Percentiles rank a stretch among this genome's conserved stretches.
These are phyloP conservation scores for Cotesia vestalis DNA, from an alignment of 1,140 invertebrate species.

Conservation along the genomic window DNA sequence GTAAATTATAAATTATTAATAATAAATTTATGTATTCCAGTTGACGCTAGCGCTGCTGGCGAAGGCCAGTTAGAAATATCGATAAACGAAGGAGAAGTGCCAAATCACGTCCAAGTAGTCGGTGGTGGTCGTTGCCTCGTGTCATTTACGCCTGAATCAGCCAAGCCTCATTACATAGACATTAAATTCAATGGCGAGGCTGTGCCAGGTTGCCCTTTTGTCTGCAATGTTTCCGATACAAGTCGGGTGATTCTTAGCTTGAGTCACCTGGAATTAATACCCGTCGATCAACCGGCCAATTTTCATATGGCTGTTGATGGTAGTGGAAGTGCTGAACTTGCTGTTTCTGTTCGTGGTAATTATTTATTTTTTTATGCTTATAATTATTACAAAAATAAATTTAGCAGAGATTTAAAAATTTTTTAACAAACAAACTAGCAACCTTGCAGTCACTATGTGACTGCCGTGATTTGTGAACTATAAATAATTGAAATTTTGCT, in stretches of 20 bases:
- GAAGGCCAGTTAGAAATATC: conserved; percentile 98
- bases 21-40: conserved; percentile 66
- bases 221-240: conserved; percentile 82
- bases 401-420: not conserved
- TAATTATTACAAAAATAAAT: not conserved
- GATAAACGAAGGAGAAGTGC: conserved; percentile 97
- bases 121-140: conserved; percentile 94
- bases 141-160: conserved; percentile 92
- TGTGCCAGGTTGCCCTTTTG: conserved; percentile 91
- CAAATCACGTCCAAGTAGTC: conserved; percentile 96
- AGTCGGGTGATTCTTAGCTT: conserved; percentile 82
- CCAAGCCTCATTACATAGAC: conserved; percentile 93
- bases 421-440: not conserved
- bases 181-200: conserved; percentile 98
- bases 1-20: conserved; percentile 37
- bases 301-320: conserved; percentile 91
- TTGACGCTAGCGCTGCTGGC: conserved; percentile 94
- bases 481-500: no score
- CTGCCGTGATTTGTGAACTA: no score
- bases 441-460: not conserved
- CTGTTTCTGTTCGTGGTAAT: conserved; percentile 83
- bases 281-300: conserved; percentile 85
- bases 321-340: conserved; percentile 84
- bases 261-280: conserved; percentile 84
- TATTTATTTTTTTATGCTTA: conserved; percentile 6